Conservation (phyloP, 92 coral and sea anemone species). For the Parazoanthus atlanticus region DNA sequence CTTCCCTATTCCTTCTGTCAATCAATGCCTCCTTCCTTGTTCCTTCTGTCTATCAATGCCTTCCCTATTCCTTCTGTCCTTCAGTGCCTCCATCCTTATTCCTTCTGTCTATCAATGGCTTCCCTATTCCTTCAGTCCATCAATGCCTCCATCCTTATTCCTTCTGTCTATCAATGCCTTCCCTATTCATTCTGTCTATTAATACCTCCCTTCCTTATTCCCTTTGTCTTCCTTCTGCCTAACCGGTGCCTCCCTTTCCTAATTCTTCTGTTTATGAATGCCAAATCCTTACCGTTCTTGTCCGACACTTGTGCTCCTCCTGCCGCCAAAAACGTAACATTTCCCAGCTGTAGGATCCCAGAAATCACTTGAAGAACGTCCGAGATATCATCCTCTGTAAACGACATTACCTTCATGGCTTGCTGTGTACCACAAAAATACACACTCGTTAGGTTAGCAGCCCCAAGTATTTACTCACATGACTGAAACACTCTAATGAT, state of each 20-base stretch:
- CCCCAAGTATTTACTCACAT: background rate
- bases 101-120: background rate
- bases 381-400: slow-evolving; percentile 79
- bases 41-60: background rate
- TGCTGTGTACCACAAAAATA: slow-evolving; percentile 56
- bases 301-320: slow-evolving; percentile 97
- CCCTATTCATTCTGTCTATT: background rate
- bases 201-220: background rate
- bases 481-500: background rate
- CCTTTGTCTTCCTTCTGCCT: background rate
- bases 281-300: slow-evolving; percentile 69
- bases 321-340: slow-evolving; percentile 87
- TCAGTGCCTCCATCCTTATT: too few relatives aligned
- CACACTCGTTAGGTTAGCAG: background rate
- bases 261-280: background rate
- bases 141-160: background rate
- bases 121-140: background rate
- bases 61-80: too few relatives aligned
- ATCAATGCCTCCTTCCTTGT: background rate
- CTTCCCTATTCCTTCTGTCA: too few relatives aligned
- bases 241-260: slow-evolving; percentile 2
- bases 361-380: slow-evolving; percentile 93
- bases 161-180: background rate
- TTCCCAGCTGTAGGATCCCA: slow-evolving; percentile 90
- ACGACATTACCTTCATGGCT: slow-evolving; percentile 95